Conservation (phyloP, 2,113 vertebrate species). For the Poicephalus meyeri region DNA sequence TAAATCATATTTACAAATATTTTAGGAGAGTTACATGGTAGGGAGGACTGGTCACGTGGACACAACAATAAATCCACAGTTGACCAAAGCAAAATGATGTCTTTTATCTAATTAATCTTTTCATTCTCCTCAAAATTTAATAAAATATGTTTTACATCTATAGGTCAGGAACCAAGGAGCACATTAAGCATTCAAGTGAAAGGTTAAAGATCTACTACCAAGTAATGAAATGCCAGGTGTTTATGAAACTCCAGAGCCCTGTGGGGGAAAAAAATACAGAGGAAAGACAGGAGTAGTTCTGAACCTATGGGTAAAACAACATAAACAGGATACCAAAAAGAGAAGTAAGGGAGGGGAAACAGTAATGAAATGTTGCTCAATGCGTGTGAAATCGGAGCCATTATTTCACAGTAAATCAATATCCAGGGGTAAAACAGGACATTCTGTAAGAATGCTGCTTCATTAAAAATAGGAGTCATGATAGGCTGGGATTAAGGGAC, state of each 20-base stretch:
- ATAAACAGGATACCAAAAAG: constrained; percentile 59
- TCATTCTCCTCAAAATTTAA: not conserved
- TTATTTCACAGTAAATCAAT: constrained; percentile 47
- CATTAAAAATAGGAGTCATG: not conserved
- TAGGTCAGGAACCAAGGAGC: constrained; percentile 40
- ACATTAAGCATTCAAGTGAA: constrained; percentile 37
- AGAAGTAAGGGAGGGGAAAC: not conserved
- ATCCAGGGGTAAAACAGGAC: constrained; percentile 26
- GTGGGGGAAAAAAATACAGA: not conserved
- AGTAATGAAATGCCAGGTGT: constrained; percentile 67
- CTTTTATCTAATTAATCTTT: not conserved
- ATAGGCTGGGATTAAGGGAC: not conserved
- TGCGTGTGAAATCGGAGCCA: constrained; percentile 14
- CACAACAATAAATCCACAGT: not conserved
- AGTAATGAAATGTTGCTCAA: constrained; percentile 34
- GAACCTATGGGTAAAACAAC: constrained; percentile 42
- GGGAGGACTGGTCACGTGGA: not conserved
- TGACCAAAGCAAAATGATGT: not conserved
- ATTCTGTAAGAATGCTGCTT: not conserved
- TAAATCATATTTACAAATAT: not conserved
- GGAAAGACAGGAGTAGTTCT: constrained; percentile 14
- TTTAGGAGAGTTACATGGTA: not conserved
- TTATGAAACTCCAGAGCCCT: constrained; percentile 65
- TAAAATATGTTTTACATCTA: constrained; percentile 28
- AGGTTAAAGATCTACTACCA: constrained; percentile 47